phyloP scores from a whole-genome alignment of 2,113 vertebrate species.

The Raja brachyura region DNA sequence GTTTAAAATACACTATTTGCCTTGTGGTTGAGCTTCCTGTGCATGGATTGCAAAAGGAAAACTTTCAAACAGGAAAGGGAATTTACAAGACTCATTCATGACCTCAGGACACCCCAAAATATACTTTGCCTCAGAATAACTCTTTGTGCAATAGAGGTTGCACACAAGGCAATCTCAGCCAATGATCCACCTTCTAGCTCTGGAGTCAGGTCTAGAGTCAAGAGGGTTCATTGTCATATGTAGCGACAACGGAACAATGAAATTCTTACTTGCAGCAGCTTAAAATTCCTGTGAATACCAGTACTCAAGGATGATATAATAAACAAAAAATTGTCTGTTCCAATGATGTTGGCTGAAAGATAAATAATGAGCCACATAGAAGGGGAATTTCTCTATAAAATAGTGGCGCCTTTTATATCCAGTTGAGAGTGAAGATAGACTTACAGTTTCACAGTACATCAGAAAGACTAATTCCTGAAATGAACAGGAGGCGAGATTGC shows the following conservation, averaged over 20 bases:
- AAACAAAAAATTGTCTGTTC: neutral
- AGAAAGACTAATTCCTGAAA: neutral
- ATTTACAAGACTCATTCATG: neutral
- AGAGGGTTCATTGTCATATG: too few species aligned
- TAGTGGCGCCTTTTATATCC: neutral
- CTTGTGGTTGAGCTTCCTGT: neutral
- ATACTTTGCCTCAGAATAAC: neutral
- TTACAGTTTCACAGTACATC: neutral
- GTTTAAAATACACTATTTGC: neutral
- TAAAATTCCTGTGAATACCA: too few species aligned
- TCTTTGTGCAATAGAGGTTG: neutral
- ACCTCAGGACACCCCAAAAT: too few species aligned
- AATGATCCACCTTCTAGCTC: too few species aligned
- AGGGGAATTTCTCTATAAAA: neutral
- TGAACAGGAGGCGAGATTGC: neutral
- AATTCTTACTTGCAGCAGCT: too few species aligned
- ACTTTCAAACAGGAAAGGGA: neutral
- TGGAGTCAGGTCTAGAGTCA: too few species aligned
- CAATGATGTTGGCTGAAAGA: neutral
- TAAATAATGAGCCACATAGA: neutral
- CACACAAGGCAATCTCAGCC: neutral
- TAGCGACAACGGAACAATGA: too few species aligned
- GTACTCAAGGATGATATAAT: too few species aligned
- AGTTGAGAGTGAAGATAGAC: neutral
- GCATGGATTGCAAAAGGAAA: neutral